Evolutionary conservation across 2,113 vertebrate genomes (phyloP).

Genomic region (Entelurus aequoreus): DNA sequence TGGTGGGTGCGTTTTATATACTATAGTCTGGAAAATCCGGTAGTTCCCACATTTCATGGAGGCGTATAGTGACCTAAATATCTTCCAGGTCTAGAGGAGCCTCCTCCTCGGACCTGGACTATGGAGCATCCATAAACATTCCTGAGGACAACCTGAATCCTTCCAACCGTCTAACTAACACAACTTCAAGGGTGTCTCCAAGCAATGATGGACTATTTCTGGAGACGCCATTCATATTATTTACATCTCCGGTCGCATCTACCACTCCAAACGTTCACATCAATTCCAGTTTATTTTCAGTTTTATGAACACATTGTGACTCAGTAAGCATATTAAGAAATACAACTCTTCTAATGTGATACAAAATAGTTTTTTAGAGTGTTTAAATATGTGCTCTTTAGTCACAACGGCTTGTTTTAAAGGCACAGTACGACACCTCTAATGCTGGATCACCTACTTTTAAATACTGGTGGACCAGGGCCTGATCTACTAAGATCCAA

Average conservation of each 20-base stretch:
- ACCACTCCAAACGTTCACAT: background rate
- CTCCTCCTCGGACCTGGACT: slow-evolving; percentile 17
- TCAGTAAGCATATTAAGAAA: too few relatives aligned
- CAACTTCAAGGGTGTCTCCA: background rate
- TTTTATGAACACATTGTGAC: background rate
- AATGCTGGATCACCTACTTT: background rate
- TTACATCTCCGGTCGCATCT: background rate
- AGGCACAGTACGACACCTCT: background rate
- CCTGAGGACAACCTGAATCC: slow-evolving; percentile 15
- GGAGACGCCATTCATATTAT: background rate
- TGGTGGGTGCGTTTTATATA: too few relatives aligned
- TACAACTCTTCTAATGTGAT: too few relatives aligned
- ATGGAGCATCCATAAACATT: slow-evolving; percentile 13
- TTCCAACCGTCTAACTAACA: slow-evolving; percentile 1
- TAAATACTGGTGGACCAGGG: background rate
- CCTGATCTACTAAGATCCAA: too few relatives aligned
- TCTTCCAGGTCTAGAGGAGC: background rate
- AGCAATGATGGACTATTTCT: background rate
- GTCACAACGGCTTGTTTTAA: background rate
- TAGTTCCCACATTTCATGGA: background rate
- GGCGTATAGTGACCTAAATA: slow-evolving; percentile 3
- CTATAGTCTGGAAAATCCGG: too few relatives aligned
- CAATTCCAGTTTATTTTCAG: background rate
- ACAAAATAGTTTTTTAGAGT: too few relatives aligned
- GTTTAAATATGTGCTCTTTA: too few relatives aligned